Base-by-base conservation (phyloP, 2,888 invertebrate species). In the Ditula angustiorana region DNA sequence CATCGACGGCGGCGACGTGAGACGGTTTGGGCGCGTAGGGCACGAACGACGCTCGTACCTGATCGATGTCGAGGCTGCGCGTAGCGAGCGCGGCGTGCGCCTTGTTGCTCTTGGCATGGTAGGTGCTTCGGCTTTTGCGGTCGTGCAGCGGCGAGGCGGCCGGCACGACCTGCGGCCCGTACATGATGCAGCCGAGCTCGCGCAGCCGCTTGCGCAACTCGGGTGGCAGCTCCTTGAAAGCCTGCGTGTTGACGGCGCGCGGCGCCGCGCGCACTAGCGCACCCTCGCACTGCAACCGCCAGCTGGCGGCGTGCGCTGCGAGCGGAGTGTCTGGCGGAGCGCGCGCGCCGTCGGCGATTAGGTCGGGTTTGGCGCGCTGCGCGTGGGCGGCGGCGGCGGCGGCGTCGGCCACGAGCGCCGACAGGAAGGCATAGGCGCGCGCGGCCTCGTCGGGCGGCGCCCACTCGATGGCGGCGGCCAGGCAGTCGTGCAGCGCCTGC, bases 381-480 rank as follows among this genome's bases (percentile, higher is more conserved):
- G 77, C 77, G 26, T n/a, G 35, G 5, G 49, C 49, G 28, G 26
- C 26, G 16, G 41, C 41, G 19, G 16, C 16, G 24, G 61, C 74
- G 10, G 75, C 75, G 19, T 84, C 81, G 28, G 74, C 77, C 8
- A 82, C 70, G 0, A 85, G 63, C 1, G 70, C 67, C 5, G 82
- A 82, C 7, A 92, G 82, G 23, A 92, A 92, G 0, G 94, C 92
- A 76, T 97, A 97, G 67, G 97, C 96, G 62, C 95, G 94, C 81
- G 98, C 98, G 0, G 97, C 96, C 80, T 96, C 96, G 68, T 98
- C 97, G 0, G 97, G 95, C 0, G 96, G 95, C 35, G 98, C 93
- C 66, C 95, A 94, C 67, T 96, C 96, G 0, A 98, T 95, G 0
- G 98, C 96, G 10, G 95, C 94, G 19, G 96, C 89, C 68, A 98